Evolutionary conservation across 2,113 vertebrate genomes (phyloP).

Genomic region (Trinectes maculatus): DNA sequence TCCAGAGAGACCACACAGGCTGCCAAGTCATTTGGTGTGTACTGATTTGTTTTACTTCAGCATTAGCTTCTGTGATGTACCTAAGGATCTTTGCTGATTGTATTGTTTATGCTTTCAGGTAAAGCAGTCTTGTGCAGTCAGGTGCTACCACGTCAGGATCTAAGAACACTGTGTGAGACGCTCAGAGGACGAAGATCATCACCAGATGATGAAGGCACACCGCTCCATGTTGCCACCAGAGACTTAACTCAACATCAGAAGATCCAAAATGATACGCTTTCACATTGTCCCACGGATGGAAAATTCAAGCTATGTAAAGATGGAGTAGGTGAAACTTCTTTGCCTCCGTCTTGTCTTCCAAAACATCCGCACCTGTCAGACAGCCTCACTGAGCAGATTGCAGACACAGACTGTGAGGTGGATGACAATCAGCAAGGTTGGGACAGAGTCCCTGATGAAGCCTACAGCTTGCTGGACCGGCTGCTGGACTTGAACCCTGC

Average conservation of each 20-base stretch:
- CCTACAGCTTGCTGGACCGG: constrained; percentile 93
- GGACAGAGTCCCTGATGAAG: constrained; percentile 88
- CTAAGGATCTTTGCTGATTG: background rate
- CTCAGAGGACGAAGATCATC: constrained; percentile 79
- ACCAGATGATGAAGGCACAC: constrained; percentile 41
- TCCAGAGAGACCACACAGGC: constrained; percentile 92
- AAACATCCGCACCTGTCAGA: background rate
- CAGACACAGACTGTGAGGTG: constrained; percentile 2
- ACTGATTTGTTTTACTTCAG: background rate
- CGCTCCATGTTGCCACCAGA: constrained; percentile 2
- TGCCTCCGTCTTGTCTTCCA: background rate
- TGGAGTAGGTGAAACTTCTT: background rate
- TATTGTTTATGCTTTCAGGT: constrained; percentile 74
- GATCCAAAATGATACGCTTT: constrained; percentile 22
- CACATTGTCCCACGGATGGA: constrained; percentile 5
- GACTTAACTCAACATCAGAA: constrained; percentile 3
- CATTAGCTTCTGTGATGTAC: background rate
- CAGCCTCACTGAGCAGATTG: constrained; percentile 1
- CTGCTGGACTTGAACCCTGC: constrained; percentile 94
- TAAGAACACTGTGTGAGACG: constrained; percentile 91
- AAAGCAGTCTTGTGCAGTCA: constrained; percentile 93
- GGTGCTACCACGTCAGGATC: constrained; percentile 89
- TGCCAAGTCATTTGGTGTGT: constrained; percentile 91
- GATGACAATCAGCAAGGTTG: constrained; percentile 81
- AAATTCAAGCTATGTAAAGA: background rate